phyloP scores from a whole-genome alignment of 2,888 invertebrate species.

The Blastobasis adustella region DNA sequence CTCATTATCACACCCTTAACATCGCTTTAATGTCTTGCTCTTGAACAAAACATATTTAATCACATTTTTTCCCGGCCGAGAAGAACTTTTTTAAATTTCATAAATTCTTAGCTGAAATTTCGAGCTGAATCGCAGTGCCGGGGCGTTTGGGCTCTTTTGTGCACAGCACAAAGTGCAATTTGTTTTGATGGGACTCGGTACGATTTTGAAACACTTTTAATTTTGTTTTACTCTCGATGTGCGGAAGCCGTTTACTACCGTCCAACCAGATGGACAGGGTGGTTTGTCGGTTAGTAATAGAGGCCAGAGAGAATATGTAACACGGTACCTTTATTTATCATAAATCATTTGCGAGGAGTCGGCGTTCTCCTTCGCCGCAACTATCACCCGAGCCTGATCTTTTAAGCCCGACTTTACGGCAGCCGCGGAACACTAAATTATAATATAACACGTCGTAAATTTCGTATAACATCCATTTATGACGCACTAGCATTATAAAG shows the following conservation, averaged over 20 bases:
- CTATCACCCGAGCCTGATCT: slow-evolving; percentile 46
- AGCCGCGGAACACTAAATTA: slow-evolving; percentile 65
- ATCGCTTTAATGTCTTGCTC: slow-evolving; percentile 74
- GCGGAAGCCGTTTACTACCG: too few species aligned
- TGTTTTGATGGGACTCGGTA: too few species aligned
- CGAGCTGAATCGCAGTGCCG: slow-evolving; percentile 10
- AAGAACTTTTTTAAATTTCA: slow-evolving; percentile 69
- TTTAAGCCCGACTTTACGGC: slow-evolving; percentile 68
- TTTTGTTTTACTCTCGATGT: too few species aligned
- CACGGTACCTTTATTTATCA: too few species aligned
- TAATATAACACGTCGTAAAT: slow-evolving; percentile 73
- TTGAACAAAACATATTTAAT: slow-evolving; percentile 77
- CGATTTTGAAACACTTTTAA: too few species aligned
- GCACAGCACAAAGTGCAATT: background rate
- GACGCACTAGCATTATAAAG: slow-evolving; percentile 52
- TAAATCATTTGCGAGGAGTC: too few species aligned
- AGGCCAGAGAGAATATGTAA: too few species aligned
- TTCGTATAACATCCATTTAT: slow-evolving; percentile 61
- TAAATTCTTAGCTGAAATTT: slow-evolving; percentile 37
- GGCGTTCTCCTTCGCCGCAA: slow-evolving; percentile 13
- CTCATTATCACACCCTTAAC: slow-evolving; percentile 76
- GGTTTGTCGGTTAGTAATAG: too few species aligned
- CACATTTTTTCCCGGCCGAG: slow-evolving; percentile 63
- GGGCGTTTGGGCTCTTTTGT: too few species aligned
- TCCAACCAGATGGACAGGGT: too few species aligned